Percentiles rank a stretch among this genome's conserved stretches.
These are phyloP conservation scores for Acanthisitta chloris DNA, from an alignment of 2,113 vertebrate species.

Conservation along the genomic window DNA sequence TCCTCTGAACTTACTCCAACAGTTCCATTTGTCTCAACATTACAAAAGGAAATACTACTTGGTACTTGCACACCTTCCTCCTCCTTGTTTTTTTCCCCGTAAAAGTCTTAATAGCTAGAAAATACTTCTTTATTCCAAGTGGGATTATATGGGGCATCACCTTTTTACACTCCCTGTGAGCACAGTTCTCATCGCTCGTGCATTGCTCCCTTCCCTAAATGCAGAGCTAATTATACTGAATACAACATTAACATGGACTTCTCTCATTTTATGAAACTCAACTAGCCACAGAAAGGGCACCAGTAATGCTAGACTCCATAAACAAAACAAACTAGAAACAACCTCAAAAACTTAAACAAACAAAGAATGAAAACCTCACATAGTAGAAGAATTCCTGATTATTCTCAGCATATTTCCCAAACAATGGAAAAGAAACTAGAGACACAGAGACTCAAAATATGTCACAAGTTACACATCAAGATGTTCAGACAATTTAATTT, in stretches of 20 bases:
- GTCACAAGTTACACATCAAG: background rate
- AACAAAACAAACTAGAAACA: background rate
- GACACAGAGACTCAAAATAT: background rate
- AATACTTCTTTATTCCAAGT: background rate
- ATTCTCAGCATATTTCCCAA: background rate
- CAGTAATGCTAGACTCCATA: background rate
- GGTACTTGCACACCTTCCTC: fast-evolving
- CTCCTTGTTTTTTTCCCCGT: background rate
- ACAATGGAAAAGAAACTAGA: background rate
- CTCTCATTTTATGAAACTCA: background rate
- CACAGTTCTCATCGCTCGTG: background rate
- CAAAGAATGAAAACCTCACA: background rate
- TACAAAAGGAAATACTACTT: background rate
- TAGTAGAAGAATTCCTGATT: background rate
- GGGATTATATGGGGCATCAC: background rate
- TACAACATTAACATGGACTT: background rate
- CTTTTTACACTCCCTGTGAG: background rate
- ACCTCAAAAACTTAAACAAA: background rate
- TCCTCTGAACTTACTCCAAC: too few species aligned
- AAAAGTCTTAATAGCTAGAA: background rate
- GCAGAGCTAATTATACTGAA: background rate
- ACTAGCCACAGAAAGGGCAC: background rate
- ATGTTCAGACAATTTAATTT: background rate
- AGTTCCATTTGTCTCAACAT: background rate
- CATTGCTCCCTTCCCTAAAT: background rate